phyloP scores from a whole-genome alignment of 2,797 vertebrate species.

The Falco novaeseelandiae region DNA sequence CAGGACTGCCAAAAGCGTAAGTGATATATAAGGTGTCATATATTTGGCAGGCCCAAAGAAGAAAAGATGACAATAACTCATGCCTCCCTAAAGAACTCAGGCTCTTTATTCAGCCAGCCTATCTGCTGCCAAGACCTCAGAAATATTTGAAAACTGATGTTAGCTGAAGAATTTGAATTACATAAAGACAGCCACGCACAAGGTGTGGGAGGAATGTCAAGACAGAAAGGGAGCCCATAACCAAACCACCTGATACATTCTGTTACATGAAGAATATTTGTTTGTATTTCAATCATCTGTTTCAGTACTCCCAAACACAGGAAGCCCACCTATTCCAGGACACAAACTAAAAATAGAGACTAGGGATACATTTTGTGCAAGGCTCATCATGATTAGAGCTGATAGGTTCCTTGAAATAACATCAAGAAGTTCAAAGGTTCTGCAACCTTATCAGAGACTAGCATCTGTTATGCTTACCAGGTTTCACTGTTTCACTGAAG shows the following conservation, averaged over 20 bases:
- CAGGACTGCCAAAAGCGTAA: background rate
- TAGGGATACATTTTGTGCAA: background rate
- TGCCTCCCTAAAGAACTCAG: background rate
- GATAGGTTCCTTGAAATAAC: background rate
- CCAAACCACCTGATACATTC: background rate
- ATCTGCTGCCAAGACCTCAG: background rate
- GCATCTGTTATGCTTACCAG: background rate
- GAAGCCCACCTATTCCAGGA: background rate
- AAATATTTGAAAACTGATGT: background rate
- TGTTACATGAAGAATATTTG: background rate
- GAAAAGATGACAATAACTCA: background rate
- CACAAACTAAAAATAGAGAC: slow-evolving; percentile 24
- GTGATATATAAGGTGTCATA: background rate
- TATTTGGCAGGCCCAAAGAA: background rate
- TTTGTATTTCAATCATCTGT: background rate
- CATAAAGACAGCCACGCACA: background rate
- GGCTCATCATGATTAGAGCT: background rate
- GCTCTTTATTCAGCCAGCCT: background rate
- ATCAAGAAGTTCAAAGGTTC: background rate
- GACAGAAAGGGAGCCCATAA: background rate
- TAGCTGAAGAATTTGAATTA: background rate
- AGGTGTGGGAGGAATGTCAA: background rate
- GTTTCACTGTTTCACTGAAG: background rate
- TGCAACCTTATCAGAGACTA: background rate
- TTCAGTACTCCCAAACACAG: background rate